Percentiles rank a stretch among this genome's conserved stretches.
phyloP scores from a whole-genome alignment of 2,797 vertebrate genomes.

The Molossus molossus region DNA sequence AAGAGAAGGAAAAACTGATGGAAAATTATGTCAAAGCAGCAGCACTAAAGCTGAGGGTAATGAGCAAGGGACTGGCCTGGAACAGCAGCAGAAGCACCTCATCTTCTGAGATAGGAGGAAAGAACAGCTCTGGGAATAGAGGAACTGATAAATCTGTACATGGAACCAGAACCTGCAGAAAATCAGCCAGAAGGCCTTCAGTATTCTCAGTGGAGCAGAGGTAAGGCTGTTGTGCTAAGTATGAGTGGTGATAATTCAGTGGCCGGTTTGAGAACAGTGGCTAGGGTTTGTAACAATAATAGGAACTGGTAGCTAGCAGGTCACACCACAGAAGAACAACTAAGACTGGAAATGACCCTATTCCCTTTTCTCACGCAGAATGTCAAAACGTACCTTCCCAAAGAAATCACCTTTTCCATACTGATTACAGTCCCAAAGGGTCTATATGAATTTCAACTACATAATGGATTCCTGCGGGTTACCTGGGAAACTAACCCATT shows the following conservation, averaged over 20 bases:
- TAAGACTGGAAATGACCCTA: slow-evolving; percentile 17
- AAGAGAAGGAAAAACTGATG: background rate
- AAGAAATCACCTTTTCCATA: slow-evolving; percentile 19
- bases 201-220: background rate
- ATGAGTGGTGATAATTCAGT: background rate
- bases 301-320: background rate
- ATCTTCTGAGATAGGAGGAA: slow-evolving; percentile 3
- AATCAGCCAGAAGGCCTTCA: slow-evolving; percentile 58
- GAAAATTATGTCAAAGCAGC: slow-evolving; percentile 10
- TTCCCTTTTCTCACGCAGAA: slow-evolving; percentile 29
- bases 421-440: slow-evolving; percentile 46
- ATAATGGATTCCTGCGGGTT: background rate
- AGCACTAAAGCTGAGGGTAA: background rate
- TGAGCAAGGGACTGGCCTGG: background rate
- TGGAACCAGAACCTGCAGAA: slow-evolving; percentile 63
- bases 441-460: slow-evolving; percentile 44
- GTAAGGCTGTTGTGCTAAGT: slow-evolving; percentile 32
- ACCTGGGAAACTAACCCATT: slow-evolving; percentile 53
- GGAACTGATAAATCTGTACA: background rate
- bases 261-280: slow-evolving; percentile 29
- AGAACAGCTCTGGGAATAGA: background rate
- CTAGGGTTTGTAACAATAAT: slow-evolving; percentile 34
- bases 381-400: slow-evolving; percentile 46
- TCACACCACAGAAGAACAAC: background rate
- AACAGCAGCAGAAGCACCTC: slow-evolving; percentile 50